Percentiles rank a stretch among this genome's conserved stretches.
Evolutionary conservation across 2,888 invertebrate genomes (phyloP).

Genomic region (Apodemia mormo): DNA sequence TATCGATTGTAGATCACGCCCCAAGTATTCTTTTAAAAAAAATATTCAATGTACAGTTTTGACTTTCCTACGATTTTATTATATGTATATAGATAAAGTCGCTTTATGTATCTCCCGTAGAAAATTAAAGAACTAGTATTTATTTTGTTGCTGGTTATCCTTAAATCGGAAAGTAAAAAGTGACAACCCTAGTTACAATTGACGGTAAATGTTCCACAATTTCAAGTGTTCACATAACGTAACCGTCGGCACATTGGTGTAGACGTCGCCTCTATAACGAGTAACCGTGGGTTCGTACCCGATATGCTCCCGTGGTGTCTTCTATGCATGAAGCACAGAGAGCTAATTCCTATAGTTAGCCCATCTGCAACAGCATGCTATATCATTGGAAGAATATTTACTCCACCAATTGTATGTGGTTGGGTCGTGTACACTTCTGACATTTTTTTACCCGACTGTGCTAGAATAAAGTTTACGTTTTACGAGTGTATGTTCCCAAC

Average conservation of each 20-base stretch:
- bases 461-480: too few species aligned
- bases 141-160: too few species aligned
- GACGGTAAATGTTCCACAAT: background rate
- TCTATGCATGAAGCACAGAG: constrained; percentile 61
- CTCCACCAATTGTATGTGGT: constrained; percentile 41
- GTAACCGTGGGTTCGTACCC: background rate
- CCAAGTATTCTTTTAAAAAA: too few species aligned
- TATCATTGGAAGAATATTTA: constrained; percentile 57
- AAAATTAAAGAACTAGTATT: too few species aligned
- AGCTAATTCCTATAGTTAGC: constrained; percentile 45
- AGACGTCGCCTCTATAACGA: background rate
- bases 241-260: background rate
- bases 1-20: too few species aligned
- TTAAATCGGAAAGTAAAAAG: too few species aligned
- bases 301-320: background rate
- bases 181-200: too few species aligned
- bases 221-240: background rate
- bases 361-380: constrained; percentile 70
- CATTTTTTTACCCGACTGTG: constrained; percentile 40
- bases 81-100: too few species aligned
- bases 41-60: too few species aligned
- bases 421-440: constrained; percentile 71
- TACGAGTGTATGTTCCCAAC: too few species aligned
- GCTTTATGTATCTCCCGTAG: too few species aligned
- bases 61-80: too few species aligned